These are phyloP conservation scores for Pseudopodoces humilis DNA, from an alignment of 2,113 vertebrate species.

Conservation along the genomic window DNA sequence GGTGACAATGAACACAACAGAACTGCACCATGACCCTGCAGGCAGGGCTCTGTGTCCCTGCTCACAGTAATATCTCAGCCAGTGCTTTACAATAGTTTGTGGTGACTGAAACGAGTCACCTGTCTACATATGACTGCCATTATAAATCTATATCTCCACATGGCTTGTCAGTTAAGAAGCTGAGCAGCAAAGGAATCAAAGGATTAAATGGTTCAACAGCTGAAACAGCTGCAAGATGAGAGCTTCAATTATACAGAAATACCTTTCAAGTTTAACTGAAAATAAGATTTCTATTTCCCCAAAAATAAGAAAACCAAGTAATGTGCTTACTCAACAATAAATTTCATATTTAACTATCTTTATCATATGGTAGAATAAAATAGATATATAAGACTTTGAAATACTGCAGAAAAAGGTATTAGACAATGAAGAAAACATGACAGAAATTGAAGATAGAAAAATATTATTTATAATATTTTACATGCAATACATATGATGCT, in stretches of 20 bases:
- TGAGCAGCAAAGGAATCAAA: not conserved
- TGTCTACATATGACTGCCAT: not conserved
- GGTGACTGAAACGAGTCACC: not conserved
- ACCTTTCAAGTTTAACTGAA: not conserved
- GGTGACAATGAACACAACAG: not conserved
- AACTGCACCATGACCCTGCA: not conserved
- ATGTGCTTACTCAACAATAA: not conserved
- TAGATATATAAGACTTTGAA: not conserved
- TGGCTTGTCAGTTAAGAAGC: fast-evolving
- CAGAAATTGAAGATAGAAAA: not conserved
- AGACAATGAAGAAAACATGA: not conserved
- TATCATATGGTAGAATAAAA: not conserved
- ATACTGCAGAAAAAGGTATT: not conserved
- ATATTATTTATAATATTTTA: not conserved
- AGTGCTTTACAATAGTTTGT: not conserved
- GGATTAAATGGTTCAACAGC: not conserved
- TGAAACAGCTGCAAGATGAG: not conserved
- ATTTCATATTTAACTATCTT: not conserved
- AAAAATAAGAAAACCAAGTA: not conserved
- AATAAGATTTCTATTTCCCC: not conserved
- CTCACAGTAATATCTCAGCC: not conserved
- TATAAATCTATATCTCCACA: not conserved
- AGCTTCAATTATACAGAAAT: not conserved
- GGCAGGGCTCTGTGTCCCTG: not conserved
- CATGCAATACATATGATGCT: not conserved